Conservation (phyloP, 2,888 invertebrate genomes). For the Hipparchia semele region DNA sequence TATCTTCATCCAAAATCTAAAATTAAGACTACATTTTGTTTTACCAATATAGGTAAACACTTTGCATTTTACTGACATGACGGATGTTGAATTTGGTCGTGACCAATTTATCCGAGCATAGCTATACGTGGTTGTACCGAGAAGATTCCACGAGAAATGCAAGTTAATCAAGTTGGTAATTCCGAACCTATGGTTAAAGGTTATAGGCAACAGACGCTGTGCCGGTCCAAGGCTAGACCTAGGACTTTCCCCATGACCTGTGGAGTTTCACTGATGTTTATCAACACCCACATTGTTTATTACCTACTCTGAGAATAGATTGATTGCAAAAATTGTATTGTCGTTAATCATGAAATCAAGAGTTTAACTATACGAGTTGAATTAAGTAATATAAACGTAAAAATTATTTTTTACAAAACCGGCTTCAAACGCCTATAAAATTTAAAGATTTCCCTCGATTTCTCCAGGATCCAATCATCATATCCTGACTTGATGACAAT, state of each 20-base stretch:
- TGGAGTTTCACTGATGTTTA: slow-evolving; percentile 32
- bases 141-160: slow-evolving; percentile 8
- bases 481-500: too few relatives aligned
- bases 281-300: slow-evolving; percentile 11
- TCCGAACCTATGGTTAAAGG: slow-evolving; percentile 12
- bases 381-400: too few relatives aligned
- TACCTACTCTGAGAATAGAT: not conserved
- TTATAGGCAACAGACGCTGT: slow-evolving; percentile 3
- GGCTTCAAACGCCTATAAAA: too few relatives aligned
- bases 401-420: too few relatives aligned
- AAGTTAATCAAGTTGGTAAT: slow-evolving; percentile 15
- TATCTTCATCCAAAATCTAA: too few relatives aligned
- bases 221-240: slow-evolving; percentile 34
- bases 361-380: too few relatives aligned
- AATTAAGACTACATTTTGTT: too few relatives aligned
- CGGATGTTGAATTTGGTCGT: too few relatives aligned
- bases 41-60: too few relatives aligned
- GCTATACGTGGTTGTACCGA: slow-evolving; percentile 6
- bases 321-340: not conserved
- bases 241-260: slow-evolving; percentile 45
- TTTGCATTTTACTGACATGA: too few relatives aligned
- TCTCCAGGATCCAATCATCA: too few relatives aligned
- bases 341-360: not conserved
- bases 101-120: slow-evolving; percentile 1
- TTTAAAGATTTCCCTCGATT: too few relatives aligned